Percentiles rank a stretch among this genome's conserved stretches.
These are phyloP conservation scores for Wiebesia pumilae DNA, from an alignment of 1,140 invertebrate species.

Conservation along the genomic window DNA sequence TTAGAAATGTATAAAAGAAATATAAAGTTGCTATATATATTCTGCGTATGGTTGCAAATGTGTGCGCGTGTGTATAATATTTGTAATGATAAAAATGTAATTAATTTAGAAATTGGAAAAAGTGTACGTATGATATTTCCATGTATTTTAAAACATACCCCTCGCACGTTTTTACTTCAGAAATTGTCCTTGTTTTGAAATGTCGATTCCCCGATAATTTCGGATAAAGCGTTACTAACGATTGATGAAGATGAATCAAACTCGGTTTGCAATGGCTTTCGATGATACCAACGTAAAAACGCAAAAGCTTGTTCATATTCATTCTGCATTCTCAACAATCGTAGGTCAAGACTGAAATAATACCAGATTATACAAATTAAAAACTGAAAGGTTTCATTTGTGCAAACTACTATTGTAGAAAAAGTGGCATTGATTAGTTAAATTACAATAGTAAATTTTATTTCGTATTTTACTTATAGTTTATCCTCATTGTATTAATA, in stretches of 20 bases:
- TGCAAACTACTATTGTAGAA: not conserved
- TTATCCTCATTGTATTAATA: no score
- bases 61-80: no score
- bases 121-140: slow-evolving; percentile 28
- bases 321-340: slow-evolving; percentile 55
- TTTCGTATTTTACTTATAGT: not conserved
- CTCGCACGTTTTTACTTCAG: slow-evolving; percentile 26
- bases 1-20: not conserved
- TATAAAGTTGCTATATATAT: not conserved
- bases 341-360: slow-evolving; percentile 55
- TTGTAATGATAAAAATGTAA: slow-evolving; percentile 36
- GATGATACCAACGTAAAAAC: slow-evolving; percentile 63
- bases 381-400: not conserved
- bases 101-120: slow-evolving; percentile 17
- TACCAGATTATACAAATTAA: not conserved
- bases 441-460: slow-evolving; percentile 39
- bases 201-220: slow-evolving; percentile 13
- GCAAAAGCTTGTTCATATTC: slow-evolving; percentile 65
- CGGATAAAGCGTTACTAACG: not conserved
- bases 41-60: no score
- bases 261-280: slow-evolving; percentile 54
- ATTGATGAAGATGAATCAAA: slow-evolving; percentile 11
- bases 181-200: slow-evolving; percentile 29
- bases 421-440: not conserved
- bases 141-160: slow-evolving; percentile 1